A percentile compares a stretch with the other conserved stretches of the same genome.
These are phyloP conservation scores for Schizothorax lantsangensis DNA, from an alignment of 2,797 vertebrate species.

Conservation along the genomic window DNA sequence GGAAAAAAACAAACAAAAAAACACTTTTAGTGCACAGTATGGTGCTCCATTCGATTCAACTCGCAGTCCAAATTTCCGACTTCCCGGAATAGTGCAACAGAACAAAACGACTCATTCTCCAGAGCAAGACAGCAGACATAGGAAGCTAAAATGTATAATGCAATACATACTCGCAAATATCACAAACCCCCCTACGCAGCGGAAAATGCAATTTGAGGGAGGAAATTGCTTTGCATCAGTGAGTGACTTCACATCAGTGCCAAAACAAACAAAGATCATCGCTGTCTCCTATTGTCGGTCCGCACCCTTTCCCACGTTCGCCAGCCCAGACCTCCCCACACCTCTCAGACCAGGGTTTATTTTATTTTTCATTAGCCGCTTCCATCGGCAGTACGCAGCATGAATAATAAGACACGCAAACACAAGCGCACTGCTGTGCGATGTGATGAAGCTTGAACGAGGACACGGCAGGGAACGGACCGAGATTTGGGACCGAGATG, in stretches of 20 bases:
- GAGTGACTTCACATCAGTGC: constrained; percentile 41
- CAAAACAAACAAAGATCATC: constrained; percentile 45
- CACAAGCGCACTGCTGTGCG: constrained; percentile 20
- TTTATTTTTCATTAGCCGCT: constrained; percentile 45
- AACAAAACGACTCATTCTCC: constrained; percentile 24
- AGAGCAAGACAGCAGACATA: constrained; percentile 14
- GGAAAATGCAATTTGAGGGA: constrained; percentile 48
- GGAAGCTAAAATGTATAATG: constrained; percentile 29
- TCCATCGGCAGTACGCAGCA: constrained; percentile 5
- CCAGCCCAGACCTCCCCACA: constrained; percentile 1
- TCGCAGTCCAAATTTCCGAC: background rate
- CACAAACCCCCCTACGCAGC: constrained; percentile 19
- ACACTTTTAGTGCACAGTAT: background rate
- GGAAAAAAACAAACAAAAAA: background rate
- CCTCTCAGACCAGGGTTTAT: constrained; percentile 16
- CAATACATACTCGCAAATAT: constrained; percentile 26
- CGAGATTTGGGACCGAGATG: constrained; percentile 12
- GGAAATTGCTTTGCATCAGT: constrained; percentile 49
- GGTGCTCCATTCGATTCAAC: background rate
- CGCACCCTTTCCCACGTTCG: background rate
- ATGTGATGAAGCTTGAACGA: constrained; percentile 21
- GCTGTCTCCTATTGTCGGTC: background rate
- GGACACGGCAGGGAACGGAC: background rate
- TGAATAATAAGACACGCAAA: constrained; percentile 30
- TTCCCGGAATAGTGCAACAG: background rate